phyloP scores from a whole-genome alignment of 2,113 vertebrate species.

The Pygoscelis adeliae region DNA sequence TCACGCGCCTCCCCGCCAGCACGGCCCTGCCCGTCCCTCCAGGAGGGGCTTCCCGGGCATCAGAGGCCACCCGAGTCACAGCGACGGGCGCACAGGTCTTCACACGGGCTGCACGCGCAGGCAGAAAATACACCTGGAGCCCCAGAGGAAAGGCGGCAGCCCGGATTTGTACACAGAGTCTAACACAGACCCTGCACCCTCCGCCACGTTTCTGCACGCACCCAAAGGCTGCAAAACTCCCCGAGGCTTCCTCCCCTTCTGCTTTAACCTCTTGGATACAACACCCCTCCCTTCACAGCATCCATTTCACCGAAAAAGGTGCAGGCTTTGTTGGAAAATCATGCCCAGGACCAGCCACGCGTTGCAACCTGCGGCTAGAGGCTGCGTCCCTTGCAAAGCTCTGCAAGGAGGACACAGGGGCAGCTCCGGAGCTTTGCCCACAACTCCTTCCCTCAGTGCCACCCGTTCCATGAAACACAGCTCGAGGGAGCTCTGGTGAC shows the following conservation, averaged over 20 bases:
- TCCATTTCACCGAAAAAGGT: not conserved
- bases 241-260: not conserved
- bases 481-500: not conserved
- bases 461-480: not conserved
- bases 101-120: not conserved
- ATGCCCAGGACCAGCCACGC: fast-evolving
- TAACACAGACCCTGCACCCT: not conserved
- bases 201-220: fast-evolving
- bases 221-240: not conserved
- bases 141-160: not conserved
- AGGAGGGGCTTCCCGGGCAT: not conserved
- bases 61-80: fast-evolving
- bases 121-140: not conserved
- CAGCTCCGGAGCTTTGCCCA: not conserved
- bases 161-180: not conserved
- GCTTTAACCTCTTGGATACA: not conserved
- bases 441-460: not conserved
- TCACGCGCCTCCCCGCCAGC: fast-evolving
- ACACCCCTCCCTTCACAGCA: not conserved
- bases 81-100: fast-evolving
- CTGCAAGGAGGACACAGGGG: not conserved
- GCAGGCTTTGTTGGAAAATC: not conserved
- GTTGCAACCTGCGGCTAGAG: not conserved
- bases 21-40: not conserved
- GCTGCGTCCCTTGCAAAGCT: not conserved